Conservation (phyloP, 2,888 invertebrate species). For the Andrena chrysosceles region DNA sequence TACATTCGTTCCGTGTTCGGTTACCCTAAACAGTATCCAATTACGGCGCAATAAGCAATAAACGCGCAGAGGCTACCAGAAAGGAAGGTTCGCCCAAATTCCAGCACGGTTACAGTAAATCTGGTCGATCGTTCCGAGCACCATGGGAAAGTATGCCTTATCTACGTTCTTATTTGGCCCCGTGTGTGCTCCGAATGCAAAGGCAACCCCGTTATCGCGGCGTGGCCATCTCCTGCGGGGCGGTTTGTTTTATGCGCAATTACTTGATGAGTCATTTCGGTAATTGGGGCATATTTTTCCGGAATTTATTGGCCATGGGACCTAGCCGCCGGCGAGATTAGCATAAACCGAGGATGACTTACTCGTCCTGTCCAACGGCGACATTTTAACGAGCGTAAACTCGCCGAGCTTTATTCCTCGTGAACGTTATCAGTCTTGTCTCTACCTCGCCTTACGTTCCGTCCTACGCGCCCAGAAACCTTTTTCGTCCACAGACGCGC, state of each 20-base stretch:
- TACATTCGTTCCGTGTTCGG: constrained; percentile 8
- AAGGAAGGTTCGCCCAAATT: constrained; percentile 55
- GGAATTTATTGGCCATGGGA: constrained; percentile 78
- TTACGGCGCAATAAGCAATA: constrained; percentile 35
- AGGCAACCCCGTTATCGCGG: constrained; percentile 72
- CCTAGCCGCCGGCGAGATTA: constrained; percentile 72
- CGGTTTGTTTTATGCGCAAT: constrained; percentile 80
- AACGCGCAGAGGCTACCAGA: constrained; percentile 19
- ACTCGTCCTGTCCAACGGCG: constrained; percentile 71
- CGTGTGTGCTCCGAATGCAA: constrained; percentile 79
- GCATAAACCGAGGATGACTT: constrained; percentile 80
- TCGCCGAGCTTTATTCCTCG: constrained; percentile 77
- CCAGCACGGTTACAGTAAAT: constrained; percentile 67
- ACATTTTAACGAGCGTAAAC: constrained; percentile 80
- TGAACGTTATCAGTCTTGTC: constrained; percentile 73
- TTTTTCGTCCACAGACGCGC: constrained; percentile 47
- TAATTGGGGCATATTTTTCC: constrained; percentile 83
- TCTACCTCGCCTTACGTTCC: constrained; percentile 64
- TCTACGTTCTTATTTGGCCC: constrained; percentile 75
- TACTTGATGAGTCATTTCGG: constrained; percentile 84
- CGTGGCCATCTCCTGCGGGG: constrained; percentile 73
- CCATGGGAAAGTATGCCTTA: constrained; percentile 80
- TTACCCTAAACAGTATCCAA: constrained; percentile 25
- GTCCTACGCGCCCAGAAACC: constrained; percentile 60
- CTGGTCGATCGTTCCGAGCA: constrained; percentile 71